A percentile compares a stretch with the other conserved stretches of the same genome.
These are phyloP conservation scores for Lathronympha strigana DNA, from an alignment of 2,888 invertebrate genomes.

Conservation along the genomic window DNA sequence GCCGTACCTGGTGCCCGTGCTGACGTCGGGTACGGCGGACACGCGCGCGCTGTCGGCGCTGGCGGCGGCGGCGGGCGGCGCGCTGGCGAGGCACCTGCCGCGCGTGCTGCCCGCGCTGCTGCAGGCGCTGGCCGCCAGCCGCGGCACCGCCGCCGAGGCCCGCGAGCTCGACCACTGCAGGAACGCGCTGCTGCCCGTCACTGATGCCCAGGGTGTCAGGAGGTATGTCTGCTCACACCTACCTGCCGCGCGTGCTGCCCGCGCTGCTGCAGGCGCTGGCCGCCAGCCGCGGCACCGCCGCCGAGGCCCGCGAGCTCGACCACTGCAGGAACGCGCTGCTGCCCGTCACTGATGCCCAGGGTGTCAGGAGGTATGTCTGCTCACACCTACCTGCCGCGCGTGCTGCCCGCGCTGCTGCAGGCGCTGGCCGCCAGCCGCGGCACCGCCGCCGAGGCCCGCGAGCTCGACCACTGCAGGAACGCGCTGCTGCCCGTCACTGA, in stretches of 20 bases:
- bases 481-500: constrained; percentile 76
- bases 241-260: constrained; percentile 87
- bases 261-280: constrained; percentile 92
- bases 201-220: constrained; percentile 93
- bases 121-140: constrained; percentile 88
- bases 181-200: constrained; percentile 95
- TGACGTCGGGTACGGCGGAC: constrained; percentile 90
- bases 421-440: too few relatives aligned
- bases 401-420: too few relatives aligned
- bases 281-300: constrained; percentile 86
- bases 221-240: constrained; percentile 80
- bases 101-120: constrained; percentile 97
- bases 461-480: constrained; percentile 56
- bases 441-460: constrained; percentile 85
- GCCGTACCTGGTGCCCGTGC: constrained; percentile 97
- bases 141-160: constrained; percentile 86
- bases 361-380: constrained; percentile 89
- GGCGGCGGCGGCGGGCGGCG: constrained; percentile 97
- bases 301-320: constrained; percentile 90
- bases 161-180: constrained; percentile 96
- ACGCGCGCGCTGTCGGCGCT: constrained; percentile 97
- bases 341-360: constrained; percentile 94
- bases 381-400: too few relatives aligned
- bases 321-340: constrained; percentile 97
- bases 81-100: constrained; percentile 94